Evolutionary conservation across 2,797 vertebrate genomes (phyloP), one percentile per base, ranked within the genome.

Genomic region (Onychomys leucogaster): DNA sequence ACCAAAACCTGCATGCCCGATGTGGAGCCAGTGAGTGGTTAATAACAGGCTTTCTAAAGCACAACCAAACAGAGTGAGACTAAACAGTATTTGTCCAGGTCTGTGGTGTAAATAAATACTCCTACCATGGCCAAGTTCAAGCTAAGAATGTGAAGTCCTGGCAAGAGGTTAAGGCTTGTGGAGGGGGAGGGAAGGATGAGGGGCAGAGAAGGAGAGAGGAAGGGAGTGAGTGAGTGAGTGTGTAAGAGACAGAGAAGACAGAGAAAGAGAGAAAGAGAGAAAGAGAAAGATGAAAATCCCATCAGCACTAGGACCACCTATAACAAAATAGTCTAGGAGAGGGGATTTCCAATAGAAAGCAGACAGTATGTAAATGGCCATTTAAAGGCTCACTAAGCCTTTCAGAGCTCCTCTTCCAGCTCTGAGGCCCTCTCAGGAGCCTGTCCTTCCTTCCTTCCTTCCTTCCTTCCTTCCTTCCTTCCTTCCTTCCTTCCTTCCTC

Each of bases 21-120:
- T 11, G 14, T 43, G 43, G 37, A 49, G 69, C 27, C 77, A 37
- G 23, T 55, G 77, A 88, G 32, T 82, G 41, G 34, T 91, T 78
- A 73, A 77, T 13, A 32, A 34, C 10, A 37, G 85, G 61, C 57
- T 75, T 67, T 61, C 32, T n/a, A 63, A 93, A 81, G n/a, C 75
- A 67, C 34, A 91, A 25, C 8, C 9, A 32, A 71, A 32, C 8
- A 49, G 41, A 77, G 6, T 3, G 63, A 91, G 41, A 82, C 91
- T 90, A 85, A 87, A 69, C 21, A 69, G 88, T 52, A 12, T 76
- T 93, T 37, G 49, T 59, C 75, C 37, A 96, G 2, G 91, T 87
- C 69, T 89, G 61, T 71, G 93, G 49, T 93, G 12, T 95, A 80
- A 93, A 92, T 67, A 95, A 85, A 94, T 84, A 63, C 59, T 76